Percentiles rank a stretch among this genome's conserved stretches.
phyloP scores from a whole-genome alignment of 1,140 invertebrate species.

The Meteorus sp. region DNA sequence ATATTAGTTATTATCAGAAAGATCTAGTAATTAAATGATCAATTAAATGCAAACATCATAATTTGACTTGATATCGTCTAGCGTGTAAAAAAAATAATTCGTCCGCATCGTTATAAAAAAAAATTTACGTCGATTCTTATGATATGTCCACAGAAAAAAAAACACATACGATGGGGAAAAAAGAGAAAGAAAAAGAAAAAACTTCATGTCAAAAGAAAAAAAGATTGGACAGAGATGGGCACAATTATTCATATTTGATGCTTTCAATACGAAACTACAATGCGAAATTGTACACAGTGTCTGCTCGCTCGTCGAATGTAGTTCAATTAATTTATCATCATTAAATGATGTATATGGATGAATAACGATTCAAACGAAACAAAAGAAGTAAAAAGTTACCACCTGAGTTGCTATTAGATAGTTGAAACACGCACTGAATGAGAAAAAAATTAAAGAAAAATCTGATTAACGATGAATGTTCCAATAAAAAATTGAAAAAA shows the following conservation, averaged over 20 bases:
- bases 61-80: too few species aligned
- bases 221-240: constrained; percentile 58
- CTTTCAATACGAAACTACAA: constrained; percentile 39
- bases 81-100: constrained; percentile 7
- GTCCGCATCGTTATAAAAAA: constrained; percentile 20
- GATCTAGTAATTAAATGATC: too few species aligned
- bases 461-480: too few species aligned
- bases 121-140: constrained; percentile 57
- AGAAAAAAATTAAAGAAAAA: too few species aligned
- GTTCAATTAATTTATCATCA: constrained; percentile 22
- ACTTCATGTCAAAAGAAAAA: constrained; percentile 57
- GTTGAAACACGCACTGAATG: too few species aligned
- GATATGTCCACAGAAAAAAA: constrained; percentile 61
- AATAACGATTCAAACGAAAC: background rate
- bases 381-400: background rate
- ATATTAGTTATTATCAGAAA: too few species aligned
- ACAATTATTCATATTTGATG: constrained; percentile 56
- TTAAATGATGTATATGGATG: background rate
- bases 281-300: constrained; percentile 4
- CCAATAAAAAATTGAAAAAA: too few species aligned
- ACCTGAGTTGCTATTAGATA: too few species aligned
- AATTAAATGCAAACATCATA: too few species aligned
- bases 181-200: constrained; percentile 39
- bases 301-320: constrained; percentile 4
- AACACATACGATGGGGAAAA: constrained; percentile 56